Base-by-base conservation (phyloP, 2,888 invertebrate species). In the Syritta pipiens region DNA sequence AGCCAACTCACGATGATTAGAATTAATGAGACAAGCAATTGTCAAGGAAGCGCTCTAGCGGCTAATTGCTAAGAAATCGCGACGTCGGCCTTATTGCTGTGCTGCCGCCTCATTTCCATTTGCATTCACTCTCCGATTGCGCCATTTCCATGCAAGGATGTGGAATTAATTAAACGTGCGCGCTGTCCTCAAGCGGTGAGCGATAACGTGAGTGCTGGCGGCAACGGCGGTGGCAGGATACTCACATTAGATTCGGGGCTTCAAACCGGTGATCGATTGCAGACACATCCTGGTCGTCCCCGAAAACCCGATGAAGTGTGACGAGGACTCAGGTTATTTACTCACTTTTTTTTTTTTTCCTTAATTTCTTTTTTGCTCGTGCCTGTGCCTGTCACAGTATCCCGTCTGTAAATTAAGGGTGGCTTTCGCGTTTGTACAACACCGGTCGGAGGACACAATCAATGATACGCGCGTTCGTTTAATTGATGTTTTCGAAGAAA, bases 11-110 rank as follows among this genome's bases (percentile, higher is more conserved):
- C 79, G 68, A 68, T 79, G 79, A 74, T 79, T 79, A 74, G 79
- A 79, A 79, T 79, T 79, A 79, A 79, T 79, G 79, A 79, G 79
- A 79, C 79, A 79, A 79, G 79, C 79, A 79, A 79, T 79, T 74
- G 79, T 79, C 79, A 79, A 68, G 74, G 74, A 79, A 74, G 79
- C 79, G 57, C 62, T 74, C 67, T 74, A 55, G 74, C 72, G 79
- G 74, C 79, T 79, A 79, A 79, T 79, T 79, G 74, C 74, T 68
- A 79, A 79, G 79, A 74, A 74, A 79, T 74, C 74, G 79, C 79
- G 79, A 74, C 62, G 37, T 55, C 74, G 55, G 55, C 55, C 74
- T 44, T 55, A 63, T 57, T 32, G 59, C 37, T 37, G 40, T 20
- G 28, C 30, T 30, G 30, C 9, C 35, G 49, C 26, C 49, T 63